Conservation (phyloP, 2,113 vertebrate genomes). For the Gallinago paraguaiae region DNA sequence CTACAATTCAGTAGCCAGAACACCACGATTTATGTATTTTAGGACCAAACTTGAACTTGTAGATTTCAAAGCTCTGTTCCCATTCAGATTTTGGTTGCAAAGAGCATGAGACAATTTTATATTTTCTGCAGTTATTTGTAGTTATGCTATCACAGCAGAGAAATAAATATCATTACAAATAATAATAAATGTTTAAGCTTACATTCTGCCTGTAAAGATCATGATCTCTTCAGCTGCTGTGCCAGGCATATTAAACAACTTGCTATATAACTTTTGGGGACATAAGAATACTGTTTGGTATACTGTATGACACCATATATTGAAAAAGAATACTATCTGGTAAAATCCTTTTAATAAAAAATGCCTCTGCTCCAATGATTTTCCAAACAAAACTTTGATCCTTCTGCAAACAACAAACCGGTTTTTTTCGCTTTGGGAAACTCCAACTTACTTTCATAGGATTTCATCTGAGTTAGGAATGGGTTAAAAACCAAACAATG, state of each 20-base stretch:
- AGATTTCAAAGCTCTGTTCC: neutral
- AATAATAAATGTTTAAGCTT: neutral
- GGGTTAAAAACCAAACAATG: constrained; percentile 12
- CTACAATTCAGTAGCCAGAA: neutral
- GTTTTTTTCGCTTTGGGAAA: neutral
- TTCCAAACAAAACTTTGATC: neutral
- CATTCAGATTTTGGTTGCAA: neutral
- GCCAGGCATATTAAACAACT: neutral
- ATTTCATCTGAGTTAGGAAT: neutral
- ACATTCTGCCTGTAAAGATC: neutral
- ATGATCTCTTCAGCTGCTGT: neutral
- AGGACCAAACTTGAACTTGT: neutral
- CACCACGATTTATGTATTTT: neutral
- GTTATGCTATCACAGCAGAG: neutral
- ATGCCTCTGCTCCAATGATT: neutral
- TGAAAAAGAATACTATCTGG: neutral
- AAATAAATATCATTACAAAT: neutral
- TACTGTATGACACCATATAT: neutral
- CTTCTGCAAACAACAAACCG: neutral
- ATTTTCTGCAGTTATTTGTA: neutral
- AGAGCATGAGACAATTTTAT: neutral
- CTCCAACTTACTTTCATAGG: neutral
- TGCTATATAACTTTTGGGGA: neutral
- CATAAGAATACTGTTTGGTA: neutral
- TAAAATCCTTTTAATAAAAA: neutral